Conservation (phyloP, 2,113 vertebrate genomes). For the Egretta garzetta region DNA sequence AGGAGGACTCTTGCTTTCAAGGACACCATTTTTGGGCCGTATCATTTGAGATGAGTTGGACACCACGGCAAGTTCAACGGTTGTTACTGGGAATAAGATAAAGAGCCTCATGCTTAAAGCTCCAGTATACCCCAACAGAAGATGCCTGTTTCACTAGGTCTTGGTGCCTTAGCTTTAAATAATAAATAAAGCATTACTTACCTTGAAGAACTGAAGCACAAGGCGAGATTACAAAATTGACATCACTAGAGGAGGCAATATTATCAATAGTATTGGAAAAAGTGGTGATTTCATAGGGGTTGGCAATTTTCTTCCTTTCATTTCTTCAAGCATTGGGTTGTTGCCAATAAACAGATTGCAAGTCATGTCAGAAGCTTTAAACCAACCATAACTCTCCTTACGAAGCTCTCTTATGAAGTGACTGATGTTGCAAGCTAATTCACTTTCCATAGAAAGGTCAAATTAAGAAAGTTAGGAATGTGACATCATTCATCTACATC, state of each 20-base stretch:
- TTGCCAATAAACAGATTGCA: background rate
- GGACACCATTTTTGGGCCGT: background rate
- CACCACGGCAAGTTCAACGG: accelerated
- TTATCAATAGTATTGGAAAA: background rate
- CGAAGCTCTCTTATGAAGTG: background rate
- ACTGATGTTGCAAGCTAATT: background rate
- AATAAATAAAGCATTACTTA: background rate
- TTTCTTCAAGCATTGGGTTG: background rate
- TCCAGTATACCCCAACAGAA: background rate
- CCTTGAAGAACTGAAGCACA: background rate
- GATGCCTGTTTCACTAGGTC: background rate
- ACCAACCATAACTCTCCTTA: background rate
- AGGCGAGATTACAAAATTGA: background rate
- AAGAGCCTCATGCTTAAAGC: background rate
- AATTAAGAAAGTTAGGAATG: background rate
- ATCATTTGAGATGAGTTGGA: background rate
- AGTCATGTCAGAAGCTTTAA: background rate
- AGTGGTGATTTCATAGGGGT: background rate
- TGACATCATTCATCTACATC: background rate
- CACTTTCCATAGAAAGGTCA: background rate
- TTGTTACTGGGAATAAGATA: background rate
- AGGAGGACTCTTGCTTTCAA: background rate
- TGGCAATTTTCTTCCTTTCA: background rate
- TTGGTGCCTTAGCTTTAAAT: background rate
- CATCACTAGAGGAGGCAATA: background rate